Evolutionary conservation across 2,113 vertebrate species (phyloP).

Genomic region (Australoheros scitulus): DNA sequence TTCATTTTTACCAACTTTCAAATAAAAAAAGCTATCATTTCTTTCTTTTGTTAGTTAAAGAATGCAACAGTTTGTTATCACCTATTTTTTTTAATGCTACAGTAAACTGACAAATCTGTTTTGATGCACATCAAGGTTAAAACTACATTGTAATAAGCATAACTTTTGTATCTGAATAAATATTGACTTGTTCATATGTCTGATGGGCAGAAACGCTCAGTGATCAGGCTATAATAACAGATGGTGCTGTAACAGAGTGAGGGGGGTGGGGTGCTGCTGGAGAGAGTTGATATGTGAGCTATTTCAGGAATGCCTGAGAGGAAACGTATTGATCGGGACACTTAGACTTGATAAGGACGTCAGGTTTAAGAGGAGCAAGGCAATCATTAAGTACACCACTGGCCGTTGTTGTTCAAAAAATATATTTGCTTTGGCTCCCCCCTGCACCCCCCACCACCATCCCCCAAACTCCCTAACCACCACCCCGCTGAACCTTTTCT

Average conservation of each 20-base stretch:
- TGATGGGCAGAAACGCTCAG: constrained; percentile 46
- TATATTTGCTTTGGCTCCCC: constrained; percentile 59
- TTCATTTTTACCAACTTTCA: background rate
- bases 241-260: constrained; percentile 42
- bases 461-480: background rate
- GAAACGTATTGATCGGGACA: constrained; percentile 80
- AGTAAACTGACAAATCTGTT: constrained; percentile 30
- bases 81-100: constrained; percentile 6
- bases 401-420: constrained; percentile 84
- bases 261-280: background rate
- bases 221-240: constrained; percentile 63
- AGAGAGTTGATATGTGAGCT: constrained; percentile 55
- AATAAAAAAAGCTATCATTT: background rate
- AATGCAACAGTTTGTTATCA: constrained; percentile 36
- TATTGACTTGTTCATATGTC: constrained; percentile 61
- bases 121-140: constrained; percentile 32
- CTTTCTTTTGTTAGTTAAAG: constrained; percentile 9
- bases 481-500: background rate
- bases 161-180: constrained; percentile 59
- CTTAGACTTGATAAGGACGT: constrained; percentile 81
- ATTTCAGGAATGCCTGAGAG: constrained; percentile 75
- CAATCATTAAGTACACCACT: constrained; percentile 84
- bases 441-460: background rate
- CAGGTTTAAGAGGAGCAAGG: constrained; percentile 83
- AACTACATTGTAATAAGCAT: constrained; percentile 44